phyloP scores from a whole-genome alignment of 2,797 vertebrate genomes.

The Jordanella pulchra region DNA sequence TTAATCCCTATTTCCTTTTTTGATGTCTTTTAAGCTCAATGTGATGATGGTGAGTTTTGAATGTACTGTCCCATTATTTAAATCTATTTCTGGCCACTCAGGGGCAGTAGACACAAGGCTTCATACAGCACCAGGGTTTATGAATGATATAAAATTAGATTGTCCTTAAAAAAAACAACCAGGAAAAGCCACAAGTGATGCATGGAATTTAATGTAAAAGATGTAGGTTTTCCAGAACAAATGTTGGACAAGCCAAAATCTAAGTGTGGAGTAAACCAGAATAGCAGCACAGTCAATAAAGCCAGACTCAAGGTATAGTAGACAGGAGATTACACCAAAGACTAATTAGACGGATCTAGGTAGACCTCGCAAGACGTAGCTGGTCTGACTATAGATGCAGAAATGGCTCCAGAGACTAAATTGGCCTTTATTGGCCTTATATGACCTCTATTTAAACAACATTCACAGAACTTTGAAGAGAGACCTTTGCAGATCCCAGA shows the following conservation, averaged over 20 bases:
- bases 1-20: not conserved
- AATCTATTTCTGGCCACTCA: slow-evolving; percentile 26
- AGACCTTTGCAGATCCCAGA: not conserved
- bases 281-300: not conserved
- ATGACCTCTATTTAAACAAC: not conserved
- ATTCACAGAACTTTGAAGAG: not conserved
- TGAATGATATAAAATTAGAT: not conserved
- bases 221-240: not conserved
- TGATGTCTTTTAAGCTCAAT: not conserved
- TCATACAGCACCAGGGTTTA: not conserved
- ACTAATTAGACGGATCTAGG: not conserved
- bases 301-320: not conserved
- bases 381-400: not conserved
- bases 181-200: not conserved
- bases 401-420: not conserved
- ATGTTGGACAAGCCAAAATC: not conserved
- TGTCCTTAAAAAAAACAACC: not conserved
- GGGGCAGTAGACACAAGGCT: slow-evolving; percentile 39
- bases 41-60: not conserved
- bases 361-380: not conserved
- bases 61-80: not conserved
- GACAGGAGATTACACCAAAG: not conserved
- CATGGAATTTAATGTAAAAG: too few species aligned
- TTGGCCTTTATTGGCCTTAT: not conserved
- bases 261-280: not conserved